These are phyloP conservation scores for Scortum barcoo DNA, from an alignment of 2,113 vertebrate species.

Conservation along the genomic window DNA sequence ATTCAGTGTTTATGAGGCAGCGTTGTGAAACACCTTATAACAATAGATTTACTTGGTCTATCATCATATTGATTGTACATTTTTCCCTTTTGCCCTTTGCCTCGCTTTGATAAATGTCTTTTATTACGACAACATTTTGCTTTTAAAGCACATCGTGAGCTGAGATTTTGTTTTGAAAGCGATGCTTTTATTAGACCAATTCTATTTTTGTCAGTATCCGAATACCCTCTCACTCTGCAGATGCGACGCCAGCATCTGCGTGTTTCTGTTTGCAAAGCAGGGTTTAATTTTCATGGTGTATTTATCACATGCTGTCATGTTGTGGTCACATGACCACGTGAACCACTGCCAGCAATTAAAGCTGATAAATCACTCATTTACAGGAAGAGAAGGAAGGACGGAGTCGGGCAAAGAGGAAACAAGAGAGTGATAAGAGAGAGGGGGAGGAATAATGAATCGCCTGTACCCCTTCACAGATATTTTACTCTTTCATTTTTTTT, in stretches of 20 bases:
- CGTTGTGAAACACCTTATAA: constrained; percentile 63
- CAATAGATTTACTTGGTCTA: constrained; percentile 68
- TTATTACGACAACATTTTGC: constrained; percentile 58
- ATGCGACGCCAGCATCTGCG: constrained; percentile 35
- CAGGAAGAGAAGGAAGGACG: constrained; percentile 72
- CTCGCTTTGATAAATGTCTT: constrained; percentile 70
- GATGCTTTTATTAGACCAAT: constrained; percentile 55
- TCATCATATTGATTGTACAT: constrained; percentile 70
- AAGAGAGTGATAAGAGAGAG: constrained; percentile 58
- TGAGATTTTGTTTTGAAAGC: constrained; percentile 43
- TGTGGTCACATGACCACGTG: constrained; percentile 78
- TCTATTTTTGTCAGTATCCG: constrained; percentile 47
- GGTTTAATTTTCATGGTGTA: constrained; percentile 74
- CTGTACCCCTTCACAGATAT: constrained; percentile 52
- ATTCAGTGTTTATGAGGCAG: constrained; percentile 38
- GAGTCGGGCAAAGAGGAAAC: constrained; percentile 52
- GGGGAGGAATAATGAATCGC: constrained; percentile 62
- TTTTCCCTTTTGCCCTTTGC: constrained; percentile 69
- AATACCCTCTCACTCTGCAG: constrained; percentile 38
- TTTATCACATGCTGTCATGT: constrained; percentile 81
- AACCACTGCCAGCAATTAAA: constrained; percentile 81
- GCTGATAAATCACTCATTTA: constrained; percentile 84
- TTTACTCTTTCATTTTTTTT: constrained; percentile 55
- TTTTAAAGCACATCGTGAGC: constrained; percentile 46
- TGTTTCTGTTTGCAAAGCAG: constrained; percentile 67